A percentile compares a stretch with the other conserved stretches of the same genome.
Conservation (phyloP, 2,113 vertebrate species). For the Tetrao urogallus region DNA sequence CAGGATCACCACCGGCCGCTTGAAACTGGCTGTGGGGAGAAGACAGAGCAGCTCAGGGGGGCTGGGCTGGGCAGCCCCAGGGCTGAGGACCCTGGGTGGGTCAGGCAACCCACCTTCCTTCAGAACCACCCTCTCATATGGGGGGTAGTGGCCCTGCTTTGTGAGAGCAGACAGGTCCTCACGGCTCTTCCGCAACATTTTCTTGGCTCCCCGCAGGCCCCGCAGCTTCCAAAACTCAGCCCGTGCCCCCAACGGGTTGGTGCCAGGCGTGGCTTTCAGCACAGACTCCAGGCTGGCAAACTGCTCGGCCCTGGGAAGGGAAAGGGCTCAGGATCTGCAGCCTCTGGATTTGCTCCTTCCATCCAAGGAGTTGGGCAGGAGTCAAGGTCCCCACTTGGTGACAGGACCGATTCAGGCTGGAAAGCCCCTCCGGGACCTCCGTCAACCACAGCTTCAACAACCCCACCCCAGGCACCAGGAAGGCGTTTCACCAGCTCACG, state of each 20-base stretch:
- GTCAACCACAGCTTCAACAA: not conserved
- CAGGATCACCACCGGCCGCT: constrained; percentile 93
- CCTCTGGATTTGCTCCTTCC: not conserved
- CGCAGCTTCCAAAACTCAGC: constrained; percentile 98
- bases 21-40: constrained; percentile 87
- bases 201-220: constrained; percentile 92
- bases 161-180: constrained; percentile 93
- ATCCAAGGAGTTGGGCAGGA: not conserved
- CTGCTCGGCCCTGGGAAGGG: constrained; percentile 86
- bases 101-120: constrained; percentile 85
- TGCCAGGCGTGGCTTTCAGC: constrained; percentile 70
- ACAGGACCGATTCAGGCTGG: not conserved
- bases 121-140: constrained; percentile 91
- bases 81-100: fast-evolving
- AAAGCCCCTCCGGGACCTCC: not conserved
- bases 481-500: fast-evolving
- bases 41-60: not conserved
- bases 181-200: constrained; percentile 81
- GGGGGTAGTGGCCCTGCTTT: constrained; percentile 92
- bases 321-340: not conserved
- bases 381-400: fast-evolving
- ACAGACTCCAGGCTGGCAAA: constrained; percentile 85
- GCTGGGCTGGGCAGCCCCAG: not conserved
- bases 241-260: constrained; percentile 77
- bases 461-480: not conserved